Conservation (phyloP, 2,797 vertebrate species). For the Peromyscus eremicus region DNA sequence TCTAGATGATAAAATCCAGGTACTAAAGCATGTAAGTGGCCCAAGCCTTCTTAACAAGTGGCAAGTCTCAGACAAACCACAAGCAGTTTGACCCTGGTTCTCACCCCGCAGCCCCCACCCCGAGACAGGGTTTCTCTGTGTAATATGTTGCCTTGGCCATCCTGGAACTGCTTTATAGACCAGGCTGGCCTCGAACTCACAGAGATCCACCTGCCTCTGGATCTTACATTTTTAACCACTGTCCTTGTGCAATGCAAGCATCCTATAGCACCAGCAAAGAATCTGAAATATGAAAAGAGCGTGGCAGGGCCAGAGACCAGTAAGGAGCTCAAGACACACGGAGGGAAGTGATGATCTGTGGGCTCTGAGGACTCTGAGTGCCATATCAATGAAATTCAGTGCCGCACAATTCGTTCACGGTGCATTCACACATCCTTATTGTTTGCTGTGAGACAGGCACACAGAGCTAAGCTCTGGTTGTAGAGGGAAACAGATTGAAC, state of each 20-base stretch:
- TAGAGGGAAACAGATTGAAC: background rate
- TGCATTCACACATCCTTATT: background rate
- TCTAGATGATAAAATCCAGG: slow-evolving; percentile 43
- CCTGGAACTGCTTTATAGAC: background rate
- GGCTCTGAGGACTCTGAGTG: background rate
- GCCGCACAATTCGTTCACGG: background rate
- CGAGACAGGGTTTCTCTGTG: background rate
- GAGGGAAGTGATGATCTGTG: background rate
- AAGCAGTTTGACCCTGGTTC: background rate
- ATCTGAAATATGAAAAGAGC: slow-evolving; percentile 30
- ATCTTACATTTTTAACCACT: background rate
- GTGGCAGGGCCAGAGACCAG: background rate
- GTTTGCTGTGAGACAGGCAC: background rate
- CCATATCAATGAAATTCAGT: slow-evolving; percentile 26
- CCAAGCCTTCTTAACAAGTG: slow-evolving; percentile 10
- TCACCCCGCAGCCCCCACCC: background rate
- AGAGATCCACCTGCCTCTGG: background rate
- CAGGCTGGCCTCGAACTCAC: background rate
- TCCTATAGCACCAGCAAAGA: background rate
- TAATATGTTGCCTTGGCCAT: background rate
- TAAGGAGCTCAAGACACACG: background rate
- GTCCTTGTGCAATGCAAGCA: background rate
- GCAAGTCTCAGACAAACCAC: slow-evolving; percentile 51
- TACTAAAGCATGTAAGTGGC: background rate
- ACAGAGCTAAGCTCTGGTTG: background rate